Percentiles rank a stretch among this genome's conserved stretches.
Conservation (phyloP, 2,113 vertebrate species). For the Syngnathus scovelli region DNA sequence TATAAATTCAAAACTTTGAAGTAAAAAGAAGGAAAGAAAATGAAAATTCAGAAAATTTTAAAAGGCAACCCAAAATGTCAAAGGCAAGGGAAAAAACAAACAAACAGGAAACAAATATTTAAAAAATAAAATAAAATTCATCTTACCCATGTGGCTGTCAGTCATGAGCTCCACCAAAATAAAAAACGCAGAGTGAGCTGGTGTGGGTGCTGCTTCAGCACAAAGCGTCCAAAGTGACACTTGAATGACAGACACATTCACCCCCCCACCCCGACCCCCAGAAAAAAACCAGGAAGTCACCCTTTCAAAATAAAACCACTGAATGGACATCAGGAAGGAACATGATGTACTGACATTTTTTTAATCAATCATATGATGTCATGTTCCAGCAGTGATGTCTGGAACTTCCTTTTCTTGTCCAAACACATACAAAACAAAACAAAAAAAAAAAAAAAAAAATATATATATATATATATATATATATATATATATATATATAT, state of each 20-base stretch:
- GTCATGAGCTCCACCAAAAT: slow-evolving; percentile 46
- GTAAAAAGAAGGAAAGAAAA: not conserved
- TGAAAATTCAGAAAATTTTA: too few species aligned
- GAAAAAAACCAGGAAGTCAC: not conserved
- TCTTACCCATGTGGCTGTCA: slow-evolving; percentile 60
- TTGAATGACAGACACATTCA: not conserved
- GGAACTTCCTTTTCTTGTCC: not conserved
- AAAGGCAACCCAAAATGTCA: not conserved
- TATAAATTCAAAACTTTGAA: not conserved
- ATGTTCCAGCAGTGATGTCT: not conserved
- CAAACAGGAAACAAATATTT: not conserved
- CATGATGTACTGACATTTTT: not conserved
- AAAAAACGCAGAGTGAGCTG: not conserved
- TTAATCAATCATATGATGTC: not conserved
- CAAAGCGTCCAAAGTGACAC: not conserved
- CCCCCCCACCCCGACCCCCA: not conserved
- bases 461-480: too few species aligned
- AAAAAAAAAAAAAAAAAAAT: too few species aligned
- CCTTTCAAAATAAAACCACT: not conserved
- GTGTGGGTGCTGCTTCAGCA: not conserved
- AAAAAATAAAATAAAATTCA: not conserved
- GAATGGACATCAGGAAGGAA: not conserved
- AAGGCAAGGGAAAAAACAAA: not conserved
- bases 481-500: too few species aligned
- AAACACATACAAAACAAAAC: not conserved